Percentiles rank a stretch among this genome's conserved stretches.
These are phyloP conservation scores for Helleia helle DNA, from an alignment of 2,888 invertebrate species.

Conservation along the genomic window DNA sequence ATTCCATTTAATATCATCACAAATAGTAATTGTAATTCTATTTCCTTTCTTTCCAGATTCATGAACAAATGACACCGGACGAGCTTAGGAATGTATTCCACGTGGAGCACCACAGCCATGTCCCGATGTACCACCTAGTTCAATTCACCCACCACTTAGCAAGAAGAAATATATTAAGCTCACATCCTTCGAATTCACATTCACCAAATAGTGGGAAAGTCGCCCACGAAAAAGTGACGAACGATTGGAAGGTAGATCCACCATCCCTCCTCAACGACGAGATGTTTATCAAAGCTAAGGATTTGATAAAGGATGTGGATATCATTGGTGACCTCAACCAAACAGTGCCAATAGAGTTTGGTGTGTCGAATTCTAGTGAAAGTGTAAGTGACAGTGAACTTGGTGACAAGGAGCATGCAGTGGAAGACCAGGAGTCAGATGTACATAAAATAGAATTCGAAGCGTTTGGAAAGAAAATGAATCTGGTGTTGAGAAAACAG, in stretches of 20 bases:
- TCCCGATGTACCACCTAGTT: slow-evolving; percentile 90
- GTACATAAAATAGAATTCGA: slow-evolving; percentile 81
- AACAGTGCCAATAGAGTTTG: slow-evolving; percentile 56
- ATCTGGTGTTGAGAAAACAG: slow-evolving; percentile 82
- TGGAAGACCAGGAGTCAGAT: slow-evolving; percentile 57
- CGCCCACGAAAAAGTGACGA: slow-evolving; percentile 51
- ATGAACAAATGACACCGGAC: slow-evolving; percentile 89
- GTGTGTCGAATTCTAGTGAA: slow-evolving; percentile 57
- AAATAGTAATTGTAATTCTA: too few species aligned
- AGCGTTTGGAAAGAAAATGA: slow-evolving; percentile 85
- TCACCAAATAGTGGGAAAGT: slow-evolving; percentile 36
- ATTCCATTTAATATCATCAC: too few species aligned
- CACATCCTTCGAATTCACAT: slow-evolving; percentile 38
- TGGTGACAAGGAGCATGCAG: slow-evolving; percentile 44
- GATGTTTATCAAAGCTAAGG: slow-evolving; percentile 53
- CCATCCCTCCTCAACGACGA: slow-evolving; percentile 60
- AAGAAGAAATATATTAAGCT: slow-evolving; percentile 53
- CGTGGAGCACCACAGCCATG: slow-evolving; percentile 83
- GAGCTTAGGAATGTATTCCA: slow-evolving; percentile 89
- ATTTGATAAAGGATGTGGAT: slow-evolving; percentile 53
- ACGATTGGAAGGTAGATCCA: slow-evolving; percentile 43
- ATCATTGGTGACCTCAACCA: slow-evolving; percentile 57
- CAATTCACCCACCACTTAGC: slow-evolving; percentile 78
- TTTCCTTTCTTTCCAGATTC: slow-evolving; percentile 77
- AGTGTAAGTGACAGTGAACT: slow-evolving; percentile 27